Conservation (phyloP, 1,140 invertebrate genomes). For the Maconellicoccus hirsutus region DNA sequence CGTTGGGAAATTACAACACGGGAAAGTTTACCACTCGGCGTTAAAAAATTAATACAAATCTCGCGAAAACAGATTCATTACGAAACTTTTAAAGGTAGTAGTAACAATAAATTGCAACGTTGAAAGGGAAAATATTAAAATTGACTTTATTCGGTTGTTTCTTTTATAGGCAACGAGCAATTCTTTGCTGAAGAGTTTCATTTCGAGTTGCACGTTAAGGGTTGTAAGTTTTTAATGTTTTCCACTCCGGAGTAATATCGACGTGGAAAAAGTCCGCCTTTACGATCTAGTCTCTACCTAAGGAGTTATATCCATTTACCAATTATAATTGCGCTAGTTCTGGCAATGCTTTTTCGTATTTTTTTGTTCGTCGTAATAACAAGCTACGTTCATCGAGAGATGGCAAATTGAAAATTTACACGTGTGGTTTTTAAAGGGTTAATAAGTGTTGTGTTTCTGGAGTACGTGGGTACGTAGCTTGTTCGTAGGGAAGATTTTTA, state of each 20-base stretch:
- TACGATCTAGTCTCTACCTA: too few species aligned
- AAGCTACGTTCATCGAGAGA: too few species aligned
- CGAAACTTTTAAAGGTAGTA: neutral
- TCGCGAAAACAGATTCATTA: constrained; percentile 3
- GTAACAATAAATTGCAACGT: neutral
- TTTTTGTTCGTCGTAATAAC: too few species aligned
- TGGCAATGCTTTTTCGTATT: too few species aligned
- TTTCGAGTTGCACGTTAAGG: neutral
- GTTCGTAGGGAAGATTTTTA: neutral
- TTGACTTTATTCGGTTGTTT: neutral
- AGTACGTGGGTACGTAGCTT: too few species aligned
- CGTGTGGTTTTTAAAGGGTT: too few species aligned
- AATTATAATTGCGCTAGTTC: too few species aligned
- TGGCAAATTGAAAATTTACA: too few species aligned
- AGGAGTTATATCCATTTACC: too few species aligned
- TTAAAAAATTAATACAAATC: constrained; percentile 10
- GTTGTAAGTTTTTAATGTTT: neutral
- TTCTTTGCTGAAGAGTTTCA: neutral
- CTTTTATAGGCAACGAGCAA: neutral
- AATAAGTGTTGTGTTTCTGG: too few species aligned
- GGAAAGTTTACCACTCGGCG: neutral
- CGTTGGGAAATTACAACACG: neutral
- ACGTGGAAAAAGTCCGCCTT: too few species aligned
- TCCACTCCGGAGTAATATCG: neutral
- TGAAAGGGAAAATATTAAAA: constrained; percentile 9